Percentiles rank a stretch among this genome's conserved stretches.
phyloP scores from a whole-genome alignment of 1,140 invertebrate genomes.

The Cydia fagiglandana region DNA sequence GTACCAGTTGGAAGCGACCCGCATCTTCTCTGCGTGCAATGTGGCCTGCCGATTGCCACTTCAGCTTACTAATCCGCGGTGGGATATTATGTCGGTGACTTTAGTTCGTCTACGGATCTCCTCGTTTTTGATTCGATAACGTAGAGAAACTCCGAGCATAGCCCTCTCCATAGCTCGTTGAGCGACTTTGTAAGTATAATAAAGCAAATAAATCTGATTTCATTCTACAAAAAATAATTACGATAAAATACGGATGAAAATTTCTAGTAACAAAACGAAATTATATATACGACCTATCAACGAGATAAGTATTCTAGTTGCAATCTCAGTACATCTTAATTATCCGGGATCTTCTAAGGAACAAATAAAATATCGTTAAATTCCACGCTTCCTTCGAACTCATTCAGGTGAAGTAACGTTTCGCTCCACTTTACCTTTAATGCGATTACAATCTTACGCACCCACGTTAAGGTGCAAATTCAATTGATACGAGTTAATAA shows the following conservation, averaged over 20 bases:
- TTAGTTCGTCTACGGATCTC: too few relatives aligned
- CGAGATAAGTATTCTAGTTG: not conserved
- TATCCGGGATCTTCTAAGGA: slow-evolving; percentile 8
- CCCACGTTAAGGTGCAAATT: slow-evolving; percentile 9
- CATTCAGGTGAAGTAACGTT: slow-evolving; percentile 23
- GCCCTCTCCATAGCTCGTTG: too few relatives aligned
- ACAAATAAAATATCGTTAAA: slow-evolving; percentile 28
- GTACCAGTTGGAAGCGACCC: too few relatives aligned
- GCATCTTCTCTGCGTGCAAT: too few relatives aligned
- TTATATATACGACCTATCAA: not conserved
- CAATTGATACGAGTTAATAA: slow-evolving; percentile 14
- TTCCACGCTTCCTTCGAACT: slow-evolving; percentile 25
- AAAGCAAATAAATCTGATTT: too few relatives aligned
- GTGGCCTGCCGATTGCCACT: too few relatives aligned
- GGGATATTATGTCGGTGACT: too few relatives aligned
- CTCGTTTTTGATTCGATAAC: too few relatives aligned
- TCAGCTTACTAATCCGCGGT: too few relatives aligned
- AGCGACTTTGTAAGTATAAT: too few relatives aligned
- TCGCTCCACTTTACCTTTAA: slow-evolving; percentile 5
- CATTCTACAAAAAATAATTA: not conserved
- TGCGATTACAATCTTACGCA: slow-evolving; percentile 16
- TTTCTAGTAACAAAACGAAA: not conserved
- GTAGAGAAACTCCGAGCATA: too few relatives aligned
- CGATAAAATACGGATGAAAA: not conserved
- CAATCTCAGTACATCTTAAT: slow-evolving; percentile 24